phyloP scores from a whole-genome alignment of 2,113 vertebrate species.

The Boulengeromyrus knoepffleri region DNA sequence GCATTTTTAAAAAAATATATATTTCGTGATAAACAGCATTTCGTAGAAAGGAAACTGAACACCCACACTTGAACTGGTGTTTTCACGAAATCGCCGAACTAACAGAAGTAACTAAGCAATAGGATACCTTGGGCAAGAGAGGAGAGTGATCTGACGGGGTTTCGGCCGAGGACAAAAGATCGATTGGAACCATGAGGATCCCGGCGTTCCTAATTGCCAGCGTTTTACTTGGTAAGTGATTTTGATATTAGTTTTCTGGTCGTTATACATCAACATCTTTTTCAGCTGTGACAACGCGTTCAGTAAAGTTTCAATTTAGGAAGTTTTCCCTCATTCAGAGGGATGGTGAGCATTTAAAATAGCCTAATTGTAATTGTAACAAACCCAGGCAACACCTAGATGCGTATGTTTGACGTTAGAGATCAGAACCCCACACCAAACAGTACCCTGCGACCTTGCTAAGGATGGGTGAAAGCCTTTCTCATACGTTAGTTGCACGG shows the following conservation, averaged over 20 bases:
- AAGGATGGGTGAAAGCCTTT: neutral
- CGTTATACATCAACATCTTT: too few relatives aligned
- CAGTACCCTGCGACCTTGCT: neutral
- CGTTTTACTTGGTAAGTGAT: conserved; percentile 22
- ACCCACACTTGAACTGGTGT: neutral
- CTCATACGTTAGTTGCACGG: neutral
- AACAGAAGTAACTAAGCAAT: neutral
- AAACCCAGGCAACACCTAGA: neutral
- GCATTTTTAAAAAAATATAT: neutral
- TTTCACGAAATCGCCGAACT: neutral
- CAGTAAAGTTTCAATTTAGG: neutral
- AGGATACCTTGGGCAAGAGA: neutral
- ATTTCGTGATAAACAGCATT: neutral
- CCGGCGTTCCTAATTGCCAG: neutral
- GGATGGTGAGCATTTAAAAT: neutral
- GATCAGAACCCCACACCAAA: neutral
- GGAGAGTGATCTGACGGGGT: neutral
- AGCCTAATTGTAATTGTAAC: neutral
- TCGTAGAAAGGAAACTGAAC: neutral
- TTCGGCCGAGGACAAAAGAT: neutral
- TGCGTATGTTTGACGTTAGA: neutral
- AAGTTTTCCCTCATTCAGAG: neutral
- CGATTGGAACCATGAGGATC: neutral
- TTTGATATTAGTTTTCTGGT: neutral
- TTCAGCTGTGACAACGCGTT: neutral